phyloP scores from a whole-genome alignment of 2,888 invertebrate species.

The Leptinotarsa peninsularis region DNA sequence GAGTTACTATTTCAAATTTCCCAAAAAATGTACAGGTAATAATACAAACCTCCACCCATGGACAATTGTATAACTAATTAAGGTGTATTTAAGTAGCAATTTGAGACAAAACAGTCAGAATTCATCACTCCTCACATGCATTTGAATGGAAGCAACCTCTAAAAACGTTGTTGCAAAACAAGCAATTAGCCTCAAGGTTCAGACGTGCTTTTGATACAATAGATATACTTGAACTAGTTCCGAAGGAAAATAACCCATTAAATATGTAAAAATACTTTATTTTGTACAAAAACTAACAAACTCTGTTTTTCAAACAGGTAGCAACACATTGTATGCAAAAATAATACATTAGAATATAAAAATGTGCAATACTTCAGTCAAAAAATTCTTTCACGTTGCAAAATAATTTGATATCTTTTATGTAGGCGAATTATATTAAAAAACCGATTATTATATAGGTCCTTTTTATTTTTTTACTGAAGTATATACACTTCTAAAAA shows the following conservation, averaged over 20 bases:
- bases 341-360: constrained; percentile 17
- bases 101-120: constrained; percentile 23
- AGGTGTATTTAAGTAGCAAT: constrained; percentile 9
- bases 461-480: constrained; percentile 8
- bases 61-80: constrained; percentile 10
- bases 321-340: constrained; percentile 26
- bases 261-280: constrained; percentile 43
- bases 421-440: too few species aligned
- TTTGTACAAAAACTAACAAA: constrained; percentile 49
- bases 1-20: too few species aligned
- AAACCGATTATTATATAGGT: neutral
- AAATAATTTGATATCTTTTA: neutral
- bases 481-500: constrained; percentile 21
- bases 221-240: constrained; percentile 53
- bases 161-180: constrained; percentile 18
- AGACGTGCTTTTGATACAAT: constrained; percentile 42
- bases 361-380: neutral
- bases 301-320: constrained; percentile 39
- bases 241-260: constrained; percentile 39
- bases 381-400: neutral
- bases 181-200: constrained; percentile 25
- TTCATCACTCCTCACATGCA: constrained; percentile 14
- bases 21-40: neutral
- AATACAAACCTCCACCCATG: neutral
- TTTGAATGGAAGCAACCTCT: constrained; percentile 18